Evolutionary conservation across 2,888 invertebrate species (phyloP).

Genomic region (Rhynchonema sp.): DNA sequence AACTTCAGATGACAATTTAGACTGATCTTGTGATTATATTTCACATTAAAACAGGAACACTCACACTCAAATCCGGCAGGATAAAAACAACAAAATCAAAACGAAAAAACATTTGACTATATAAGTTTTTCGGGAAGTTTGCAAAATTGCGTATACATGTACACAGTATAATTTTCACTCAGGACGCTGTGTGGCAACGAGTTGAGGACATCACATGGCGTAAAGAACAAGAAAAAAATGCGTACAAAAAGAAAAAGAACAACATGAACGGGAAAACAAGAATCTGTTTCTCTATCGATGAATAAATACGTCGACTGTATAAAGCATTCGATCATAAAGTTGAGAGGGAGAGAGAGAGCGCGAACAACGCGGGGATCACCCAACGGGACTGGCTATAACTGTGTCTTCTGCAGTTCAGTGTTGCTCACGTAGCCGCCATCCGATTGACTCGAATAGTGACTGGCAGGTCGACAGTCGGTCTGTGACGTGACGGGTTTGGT

Average conservation of each 20-base stretch:
- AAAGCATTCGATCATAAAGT: no score
- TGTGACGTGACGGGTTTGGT: neutral
- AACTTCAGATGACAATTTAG: no score
- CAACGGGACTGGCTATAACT: neutral
- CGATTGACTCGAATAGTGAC: constrained; percentile 8
- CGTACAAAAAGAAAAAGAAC: neutral
- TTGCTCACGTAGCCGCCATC: constrained; percentile 10
- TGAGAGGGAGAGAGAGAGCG: no score
- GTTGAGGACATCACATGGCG: no score
- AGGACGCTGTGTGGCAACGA: no score
- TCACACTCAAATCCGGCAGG: neutral
- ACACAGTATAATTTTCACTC: no score
- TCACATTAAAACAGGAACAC: neutral
- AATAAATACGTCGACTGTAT: no score
- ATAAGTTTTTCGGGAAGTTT: no score
- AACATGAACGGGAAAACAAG: neutral
- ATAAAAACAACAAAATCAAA: neutral
- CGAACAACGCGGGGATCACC: neutral
- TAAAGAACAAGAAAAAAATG: no score
- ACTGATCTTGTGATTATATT: no score
- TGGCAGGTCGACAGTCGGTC: constrained; percentile 2
- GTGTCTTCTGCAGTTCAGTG: neutral
- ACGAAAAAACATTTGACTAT: neutral
- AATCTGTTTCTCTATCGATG: no score
- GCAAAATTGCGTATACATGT: no score